Base-by-base conservation (phyloP, 1,140 invertebrate species). In the Drosophila pruinosa region DNA sequence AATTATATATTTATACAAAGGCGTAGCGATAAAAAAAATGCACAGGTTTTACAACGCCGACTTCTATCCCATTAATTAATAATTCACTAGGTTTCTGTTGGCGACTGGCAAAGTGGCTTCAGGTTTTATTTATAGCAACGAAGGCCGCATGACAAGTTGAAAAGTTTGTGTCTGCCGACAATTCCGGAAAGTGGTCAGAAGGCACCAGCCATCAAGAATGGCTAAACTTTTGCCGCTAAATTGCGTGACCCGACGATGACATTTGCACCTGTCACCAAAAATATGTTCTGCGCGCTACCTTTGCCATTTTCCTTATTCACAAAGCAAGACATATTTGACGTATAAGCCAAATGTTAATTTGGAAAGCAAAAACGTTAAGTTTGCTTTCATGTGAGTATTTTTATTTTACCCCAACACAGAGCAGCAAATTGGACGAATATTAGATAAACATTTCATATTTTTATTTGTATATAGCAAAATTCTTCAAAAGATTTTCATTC, bases 221-320 rank as follows among this genome's bases (percentile, higher is more conserved):
- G 48, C 26, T 50, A 38, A 26, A 47, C 19, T 19, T 17, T 31
- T 43, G 3, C 48, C 45, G 52, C 47, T 36, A 85, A 80, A 78
- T 73, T 69, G 63, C 68, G 74, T 61, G 69, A 76, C 62, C 59
- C 45, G 2, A 24, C 64, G 43, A 59, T 45, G 76, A 63, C 76
- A 86, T 70, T 83, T 63, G 52, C 81, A 86, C 63, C 77, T 76
- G 80, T 65, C 72, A 59, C 50, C 34, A 8, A 64, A 21, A 43
- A 15, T 21, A 21, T 70, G 54, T 39, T 22, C 3, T 62, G 26
- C 24, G 2, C 14, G 12, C 26, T 15, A 17, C 28, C 21, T 26
- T 45, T 34, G 31, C 12, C 3, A 3, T 34, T 12, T 28, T n/a
- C 19, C 10, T 3, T 14, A 14, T 4, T 24, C 7, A 21, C 17